phyloP scores from a whole-genome alignment of 2,113 vertebrate genomes.

The Zosterops borbonicus region DNA sequence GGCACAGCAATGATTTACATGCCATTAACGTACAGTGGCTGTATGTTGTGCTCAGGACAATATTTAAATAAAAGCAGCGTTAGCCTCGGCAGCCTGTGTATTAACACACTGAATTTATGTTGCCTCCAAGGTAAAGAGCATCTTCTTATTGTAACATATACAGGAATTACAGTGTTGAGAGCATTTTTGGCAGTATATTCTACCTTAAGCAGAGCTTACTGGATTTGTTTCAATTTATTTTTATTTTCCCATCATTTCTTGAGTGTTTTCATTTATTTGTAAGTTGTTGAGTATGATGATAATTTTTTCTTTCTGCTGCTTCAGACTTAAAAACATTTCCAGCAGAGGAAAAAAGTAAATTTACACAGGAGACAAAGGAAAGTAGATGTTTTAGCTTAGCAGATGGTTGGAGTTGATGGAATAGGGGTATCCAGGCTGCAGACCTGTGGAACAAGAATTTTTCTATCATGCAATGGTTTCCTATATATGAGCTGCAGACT shows the following conservation, averaged over 20 bases:
- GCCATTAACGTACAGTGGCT: not conserved
- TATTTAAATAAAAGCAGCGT: slow-evolving; percentile 57
- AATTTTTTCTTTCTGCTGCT: not conserved
- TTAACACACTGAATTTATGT: slow-evolving; percentile 57
- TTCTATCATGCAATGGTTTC: not conserved
- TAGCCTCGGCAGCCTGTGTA: slow-evolving; percentile 35
- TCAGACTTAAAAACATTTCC: not conserved
- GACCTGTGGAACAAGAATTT: not conserved
- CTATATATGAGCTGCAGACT: not conserved
- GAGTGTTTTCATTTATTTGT: not conserved
- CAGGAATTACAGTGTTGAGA: not conserved
- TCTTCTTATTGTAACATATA: slow-evolving; percentile 37
- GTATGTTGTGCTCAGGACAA: slow-evolving; percentile 27
- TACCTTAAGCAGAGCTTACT: not conserved
- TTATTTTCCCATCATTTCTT: not conserved
- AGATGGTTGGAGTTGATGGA: not conserved
- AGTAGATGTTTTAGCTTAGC: not conserved
- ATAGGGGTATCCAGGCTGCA: not conserved
- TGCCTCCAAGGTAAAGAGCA: slow-evolving; percentile 56
- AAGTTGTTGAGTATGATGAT: not conserved
- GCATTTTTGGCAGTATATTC: not conserved
- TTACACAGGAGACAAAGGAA: not conserved
- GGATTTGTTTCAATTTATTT: not conserved
- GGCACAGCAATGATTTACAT: slow-evolving; percentile 48
- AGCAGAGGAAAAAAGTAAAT: not conserved